These are phyloP conservation scores for Macrophya alboannulata DNA, from an alignment of 2,888 invertebrate genomes.

Conservation along the genomic window DNA sequence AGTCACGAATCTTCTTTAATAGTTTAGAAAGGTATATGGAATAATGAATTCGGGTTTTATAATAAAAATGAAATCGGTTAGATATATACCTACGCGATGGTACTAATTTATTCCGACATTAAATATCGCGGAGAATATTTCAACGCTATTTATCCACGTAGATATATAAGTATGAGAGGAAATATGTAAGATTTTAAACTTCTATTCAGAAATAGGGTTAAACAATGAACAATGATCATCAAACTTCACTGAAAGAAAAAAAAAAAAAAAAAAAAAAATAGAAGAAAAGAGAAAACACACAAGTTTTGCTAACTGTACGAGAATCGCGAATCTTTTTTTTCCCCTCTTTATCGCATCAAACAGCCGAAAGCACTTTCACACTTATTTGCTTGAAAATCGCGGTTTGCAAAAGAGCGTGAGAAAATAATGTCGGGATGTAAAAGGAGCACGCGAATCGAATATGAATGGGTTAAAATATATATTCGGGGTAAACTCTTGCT, in stretches of 20 bases:
- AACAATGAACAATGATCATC: not conserved
- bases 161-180: not conserved
- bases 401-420: not conserved
- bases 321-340: not conserved
- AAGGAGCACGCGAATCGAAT: not conserved
- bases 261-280: not conserved
- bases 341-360: not conserved
- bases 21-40: conserved; percentile 1
- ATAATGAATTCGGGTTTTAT: not conserved
- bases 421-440: not conserved
- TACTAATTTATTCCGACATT: not conserved
- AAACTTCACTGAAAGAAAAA: not conserved
- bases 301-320: not conserved
- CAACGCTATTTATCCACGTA: not conserved
- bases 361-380: conserved; percentile 3
- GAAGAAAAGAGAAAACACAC: not conserved
- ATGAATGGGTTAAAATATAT: conserved; percentile 18
- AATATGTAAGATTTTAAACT: not conserved
- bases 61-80: not conserved
- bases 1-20: not conserved
- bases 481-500: not conserved
- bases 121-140: not conserved
- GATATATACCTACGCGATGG: not conserved
- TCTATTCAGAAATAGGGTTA: not conserved
- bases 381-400: not conserved